phyloP scores from a whole-genome alignment of 2,113 vertebrate genomes.

The Pipa parva region DNA sequence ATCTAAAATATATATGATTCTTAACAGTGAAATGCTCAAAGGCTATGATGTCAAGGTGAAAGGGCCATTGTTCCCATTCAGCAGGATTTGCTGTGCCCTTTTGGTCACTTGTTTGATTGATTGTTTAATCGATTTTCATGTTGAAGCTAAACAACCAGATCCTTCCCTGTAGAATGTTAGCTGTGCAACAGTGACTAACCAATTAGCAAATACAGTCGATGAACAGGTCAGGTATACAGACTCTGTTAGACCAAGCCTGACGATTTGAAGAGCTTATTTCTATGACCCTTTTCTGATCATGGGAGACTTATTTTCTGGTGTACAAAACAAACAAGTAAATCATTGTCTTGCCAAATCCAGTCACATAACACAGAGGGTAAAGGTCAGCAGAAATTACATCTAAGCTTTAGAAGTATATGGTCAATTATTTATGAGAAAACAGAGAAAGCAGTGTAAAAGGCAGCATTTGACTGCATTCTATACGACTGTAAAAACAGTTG shows the following conservation, averaged over 20 bases:
- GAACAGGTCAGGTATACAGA: constrained; percentile 56
- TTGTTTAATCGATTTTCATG: constrained; percentile 64
- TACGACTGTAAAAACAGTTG: too few relatives aligned
- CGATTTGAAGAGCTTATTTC: constrained; percentile 50
- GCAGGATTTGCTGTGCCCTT: constrained; percentile 56
- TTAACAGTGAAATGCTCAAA: constrained; percentile 41
- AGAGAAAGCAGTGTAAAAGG: neutral
- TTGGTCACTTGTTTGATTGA: constrained; percentile 48
- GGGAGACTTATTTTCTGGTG: constrained; percentile 48
- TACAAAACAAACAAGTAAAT: constrained; percentile 47
- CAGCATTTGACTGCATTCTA: too few relatives aligned
- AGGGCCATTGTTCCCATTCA: constrained; percentile 47
- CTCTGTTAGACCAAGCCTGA: constrained; percentile 42
- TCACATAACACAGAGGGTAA: constrained; percentile 35
- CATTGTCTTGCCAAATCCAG: constrained; percentile 46
- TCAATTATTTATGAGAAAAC: neutral
- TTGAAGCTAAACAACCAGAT: constrained; percentile 59
- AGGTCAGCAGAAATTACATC: constrained; percentile 41
- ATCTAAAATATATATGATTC: constrained; percentile 44
- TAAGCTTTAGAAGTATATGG: neutral
- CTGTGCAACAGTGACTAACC: constrained; percentile 51
- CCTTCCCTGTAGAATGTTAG: constrained; percentile 44
- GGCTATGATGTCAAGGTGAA: constrained; percentile 51
- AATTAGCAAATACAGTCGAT: constrained; percentile 67
- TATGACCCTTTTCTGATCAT: constrained; percentile 55